Percentiles rank a stretch among this genome's conserved stretches.
Evolutionary conservation across 2,113 vertebrate genomes (phyloP).

Genomic region (Nyctereutes procyonoides): DNA sequence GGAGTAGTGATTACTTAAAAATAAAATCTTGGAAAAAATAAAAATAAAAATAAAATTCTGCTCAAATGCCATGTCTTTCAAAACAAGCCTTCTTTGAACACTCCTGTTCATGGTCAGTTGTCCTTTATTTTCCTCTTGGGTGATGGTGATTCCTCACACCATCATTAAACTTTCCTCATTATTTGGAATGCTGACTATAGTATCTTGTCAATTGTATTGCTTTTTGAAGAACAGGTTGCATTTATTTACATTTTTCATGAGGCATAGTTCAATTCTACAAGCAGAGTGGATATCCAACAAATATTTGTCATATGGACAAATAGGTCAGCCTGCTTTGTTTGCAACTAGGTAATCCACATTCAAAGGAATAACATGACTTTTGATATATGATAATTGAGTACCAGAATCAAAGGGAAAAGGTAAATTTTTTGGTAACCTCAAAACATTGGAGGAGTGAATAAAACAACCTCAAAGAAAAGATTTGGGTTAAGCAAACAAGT

Average conservation of each 20-base stretch:
- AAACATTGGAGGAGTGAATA: neutral
- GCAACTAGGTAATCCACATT: neutral
- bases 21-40: neutral
- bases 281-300: neutral
- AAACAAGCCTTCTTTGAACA: neutral
- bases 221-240: neutral
- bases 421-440: neutral
- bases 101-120: neutral
- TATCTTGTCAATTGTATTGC: neutral
- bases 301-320: neutral
- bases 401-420: neutral
- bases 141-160: neutral
- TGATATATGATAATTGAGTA: neutral
- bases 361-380: neutral
- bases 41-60: neutral
- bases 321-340: neutral
- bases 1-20: neutral
- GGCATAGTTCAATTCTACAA: neutral
- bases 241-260: constrained; percentile 31
- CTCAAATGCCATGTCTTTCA: neutral
- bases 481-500: neutral
- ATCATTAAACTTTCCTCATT: neutral
- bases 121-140: neutral
- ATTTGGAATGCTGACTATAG: neutral
- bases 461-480: neutral